phyloP scores from a whole-genome alignment of 2,888 invertebrate genomes.

The Ctenicera cuprea region DNA sequence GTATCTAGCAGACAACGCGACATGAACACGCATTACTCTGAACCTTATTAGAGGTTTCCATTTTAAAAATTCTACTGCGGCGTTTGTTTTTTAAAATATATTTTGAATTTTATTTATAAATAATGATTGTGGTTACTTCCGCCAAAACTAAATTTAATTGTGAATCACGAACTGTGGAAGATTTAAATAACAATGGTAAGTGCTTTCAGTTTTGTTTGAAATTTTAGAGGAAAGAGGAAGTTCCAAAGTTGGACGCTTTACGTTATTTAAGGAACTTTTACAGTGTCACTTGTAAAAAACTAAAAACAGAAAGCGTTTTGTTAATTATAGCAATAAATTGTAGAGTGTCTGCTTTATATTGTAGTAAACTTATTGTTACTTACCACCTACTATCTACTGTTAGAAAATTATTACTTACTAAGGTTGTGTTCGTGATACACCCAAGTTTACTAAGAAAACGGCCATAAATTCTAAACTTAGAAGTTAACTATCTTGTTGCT shows the following conservation, averaged over 20 bases:
- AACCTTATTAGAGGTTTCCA: neutral
- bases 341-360: too few species aligned
- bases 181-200: conserved; percentile 38
- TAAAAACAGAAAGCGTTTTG: too few species aligned
- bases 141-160: conserved; percentile 61
- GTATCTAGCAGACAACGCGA: conserved; percentile 26
- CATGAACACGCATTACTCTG: neutral
- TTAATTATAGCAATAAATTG: too few species aligned
- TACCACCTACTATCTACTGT: too few species aligned
- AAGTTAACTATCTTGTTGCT: neutral
- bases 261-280: too few species aligned
- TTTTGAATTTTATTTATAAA: conserved; percentile 25
- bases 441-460: neutral
- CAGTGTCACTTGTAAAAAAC: too few species aligned
- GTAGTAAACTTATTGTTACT: too few species aligned
- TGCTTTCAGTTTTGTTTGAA: neutral
- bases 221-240: too few species aligned
- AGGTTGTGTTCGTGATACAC: too few species aligned
- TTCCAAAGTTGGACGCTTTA: too few species aligned
- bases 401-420: too few species aligned
- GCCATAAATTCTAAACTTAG: neutral
- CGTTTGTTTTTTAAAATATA: too few species aligned
- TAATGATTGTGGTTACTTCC: conserved; percentile 67
- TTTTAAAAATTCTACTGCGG: neutral
- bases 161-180: neutral